phyloP scores from a whole-genome alignment of 2,113 vertebrate species.

The Xenopus borealis region DNA sequence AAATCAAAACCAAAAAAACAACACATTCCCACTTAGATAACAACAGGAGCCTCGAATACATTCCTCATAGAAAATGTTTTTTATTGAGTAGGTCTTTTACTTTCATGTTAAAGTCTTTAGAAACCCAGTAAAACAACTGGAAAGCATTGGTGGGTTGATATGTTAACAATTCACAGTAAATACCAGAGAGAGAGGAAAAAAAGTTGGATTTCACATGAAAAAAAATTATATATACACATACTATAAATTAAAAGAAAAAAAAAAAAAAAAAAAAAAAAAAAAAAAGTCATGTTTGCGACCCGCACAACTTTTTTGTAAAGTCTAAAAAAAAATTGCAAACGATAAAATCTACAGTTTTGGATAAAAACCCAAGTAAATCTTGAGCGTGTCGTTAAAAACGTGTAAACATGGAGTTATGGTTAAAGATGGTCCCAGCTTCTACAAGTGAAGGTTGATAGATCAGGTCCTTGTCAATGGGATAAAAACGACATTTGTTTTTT shows the following conservation, averaged over 20 bases:
- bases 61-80: conserved; percentile 74
- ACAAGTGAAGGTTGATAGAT: conserved; percentile 53
- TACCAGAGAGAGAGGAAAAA: not conserved
- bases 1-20: too few species aligned
- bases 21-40: not conserved
- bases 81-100: conserved; percentile 77
- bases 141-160: conserved; percentile 58
- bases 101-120: conserved; percentile 75
- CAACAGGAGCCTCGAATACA: conserved; percentile 48
- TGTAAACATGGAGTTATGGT: conserved; percentile 75
- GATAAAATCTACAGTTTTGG: conserved; percentile 64
- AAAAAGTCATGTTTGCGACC: conserved; percentile 71
- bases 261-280: conserved; percentile 62
- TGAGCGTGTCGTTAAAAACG: conserved; percentile 70
- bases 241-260: conserved; percentile 89
- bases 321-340: conserved; percentile 48
- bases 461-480: conserved; percentile 48
- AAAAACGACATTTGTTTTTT: conserved; percentile 38
- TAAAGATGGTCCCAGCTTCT: conserved; percentile 46
- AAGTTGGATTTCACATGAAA: conserved; percentile 60
- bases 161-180: conserved; percentile 79
- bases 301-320: conserved; percentile 70
- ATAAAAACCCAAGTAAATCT: conserved; percentile 63
- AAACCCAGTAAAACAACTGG: conserved; percentile 55
- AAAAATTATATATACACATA: conserved; percentile 63